Base-by-base conservation (phyloP, 2,113 vertebrate genomes). In the Passer montanus region DNA sequence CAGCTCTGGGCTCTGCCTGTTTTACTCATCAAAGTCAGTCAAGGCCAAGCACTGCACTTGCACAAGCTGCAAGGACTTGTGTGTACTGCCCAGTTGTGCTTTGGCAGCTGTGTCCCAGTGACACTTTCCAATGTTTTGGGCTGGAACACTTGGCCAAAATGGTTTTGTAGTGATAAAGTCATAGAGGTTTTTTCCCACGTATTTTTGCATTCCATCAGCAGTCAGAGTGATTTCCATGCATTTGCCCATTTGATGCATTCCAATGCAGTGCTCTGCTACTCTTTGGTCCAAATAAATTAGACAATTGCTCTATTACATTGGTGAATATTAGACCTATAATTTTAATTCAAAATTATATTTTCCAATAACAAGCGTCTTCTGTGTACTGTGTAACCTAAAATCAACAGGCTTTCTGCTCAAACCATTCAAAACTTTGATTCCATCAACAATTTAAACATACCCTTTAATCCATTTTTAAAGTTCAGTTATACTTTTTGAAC, bases 21-120 rank as follows among this genome's bases (percentile, higher is more conserved):
- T 70, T n/a, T 2, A 4, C 13, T 16, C 19, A 30, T 26, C 62
- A 46, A 2, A 1, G 1, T 31, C 22, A n/a, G 37, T 15, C 26
- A 55, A 78, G 47, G 39, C 8, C 43, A 67, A 55, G 7, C 0
- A 0, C 15, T 63, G 39, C 24, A 72, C n/a, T 22, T 24, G 5
- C 18, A 18, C 15, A 27, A 37, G 13, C 10, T 75, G 39, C 76
- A 41, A 63, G 24, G 21, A 21, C 15, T 35, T 17, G 16, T 23
- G 23, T 1, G 1, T 27, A 5, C 24, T 27, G 33, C 46, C 8
- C 41, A 78, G 15, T 3, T 47, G 21, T 23, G 43, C 31, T 27
- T 46, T 43, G 55, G 14, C 27, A 60, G 11, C 11, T 55, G 13
- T 19, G n/a, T 21, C 18, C 16, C 41, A 39, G 1, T 15, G 1